Conservation (phyloP, 2,797 vertebrate species). For the Coendou prehensilis region DNA sequence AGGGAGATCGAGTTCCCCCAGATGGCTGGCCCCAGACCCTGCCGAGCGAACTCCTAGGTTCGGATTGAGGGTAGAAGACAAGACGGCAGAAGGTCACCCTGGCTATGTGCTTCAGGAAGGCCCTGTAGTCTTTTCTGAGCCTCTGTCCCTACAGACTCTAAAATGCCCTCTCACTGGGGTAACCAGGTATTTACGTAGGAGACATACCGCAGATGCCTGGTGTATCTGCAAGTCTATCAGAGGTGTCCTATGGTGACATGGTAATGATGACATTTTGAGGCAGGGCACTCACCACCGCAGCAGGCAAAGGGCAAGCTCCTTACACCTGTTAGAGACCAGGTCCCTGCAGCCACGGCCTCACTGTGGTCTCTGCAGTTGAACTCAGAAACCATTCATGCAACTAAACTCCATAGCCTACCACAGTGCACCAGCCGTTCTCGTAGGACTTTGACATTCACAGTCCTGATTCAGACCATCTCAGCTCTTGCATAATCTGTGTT, state of each 20-base stretch:
- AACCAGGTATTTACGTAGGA: neutral
- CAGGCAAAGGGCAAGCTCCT: too few relatives aligned
- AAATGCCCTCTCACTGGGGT: neutral
- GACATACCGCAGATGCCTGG: too few relatives aligned
- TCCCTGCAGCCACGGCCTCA: fast-evolving
- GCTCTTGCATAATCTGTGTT: neutral
- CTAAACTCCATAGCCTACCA: neutral
- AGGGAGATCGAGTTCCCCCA: neutral
- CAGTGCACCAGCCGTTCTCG: neutral
- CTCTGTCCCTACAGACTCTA: neutral
- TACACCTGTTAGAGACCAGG: fast-evolving
- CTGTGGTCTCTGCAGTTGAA: fast-evolving
- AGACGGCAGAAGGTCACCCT: fast-evolving
- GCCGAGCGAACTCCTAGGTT: neutral
- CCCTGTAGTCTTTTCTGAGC: neutral
- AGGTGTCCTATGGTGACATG: neutral
- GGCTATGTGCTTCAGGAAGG: neutral
- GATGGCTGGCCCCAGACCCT: too few relatives aligned
- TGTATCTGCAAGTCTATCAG: neutral
- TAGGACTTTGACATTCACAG: neutral
- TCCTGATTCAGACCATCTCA: neutral
- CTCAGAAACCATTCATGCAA: neutral
- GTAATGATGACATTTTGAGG: too few relatives aligned
- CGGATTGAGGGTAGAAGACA: neutral
- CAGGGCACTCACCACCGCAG: too few relatives aligned